Evolutionary conservation across 2,888 invertebrate genomes (phyloP).

Genomic region (Panopea generosa): DNA sequence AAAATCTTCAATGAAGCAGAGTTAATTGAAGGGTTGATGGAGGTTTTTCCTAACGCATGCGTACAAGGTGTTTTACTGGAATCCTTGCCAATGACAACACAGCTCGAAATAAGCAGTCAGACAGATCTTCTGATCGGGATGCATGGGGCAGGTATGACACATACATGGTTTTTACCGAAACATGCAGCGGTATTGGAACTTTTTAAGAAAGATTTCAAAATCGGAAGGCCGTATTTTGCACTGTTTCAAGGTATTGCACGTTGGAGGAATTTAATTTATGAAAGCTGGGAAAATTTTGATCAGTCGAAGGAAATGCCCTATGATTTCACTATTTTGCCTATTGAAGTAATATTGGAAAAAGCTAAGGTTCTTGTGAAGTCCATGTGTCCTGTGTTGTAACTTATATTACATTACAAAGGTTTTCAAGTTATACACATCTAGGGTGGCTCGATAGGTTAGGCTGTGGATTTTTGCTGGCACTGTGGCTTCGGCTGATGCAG

Average conservation of each 20-base stretch:
- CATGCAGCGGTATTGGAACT: slow-evolving; percentile 77
- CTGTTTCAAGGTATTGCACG: slow-evolving; percentile 74
- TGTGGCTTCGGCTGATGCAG: too few relatives aligned
- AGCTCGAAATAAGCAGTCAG: slow-evolving; percentile 69
- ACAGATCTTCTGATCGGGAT: slow-evolving; percentile 80
- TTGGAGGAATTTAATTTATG: slow-evolving; percentile 77
- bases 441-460: too few relatives aligned
- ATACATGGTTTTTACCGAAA: slow-evolving; percentile 75
- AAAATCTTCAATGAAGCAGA: slow-evolving; percentile 79
- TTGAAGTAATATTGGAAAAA: slow-evolving; percentile 48
- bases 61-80: slow-evolving; percentile 76
- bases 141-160: slow-evolving; percentile 82
- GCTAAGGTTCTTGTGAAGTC: slow-evolving; percentile 2
- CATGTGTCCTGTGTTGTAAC: too few relatives aligned
- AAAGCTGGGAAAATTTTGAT: slow-evolving; percentile 74
- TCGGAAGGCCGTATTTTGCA: slow-evolving; percentile 53
- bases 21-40: slow-evolving; percentile 57
- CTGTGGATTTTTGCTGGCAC: too few relatives aligned
- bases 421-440: too few relatives aligned
- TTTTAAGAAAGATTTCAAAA: slow-evolving; percentile 69
- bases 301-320: slow-evolving; percentile 44
- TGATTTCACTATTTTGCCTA: slow-evolving; percentile 59
- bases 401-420: too few relatives aligned
- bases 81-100: slow-evolving; percentile 69
- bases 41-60: slow-evolving; percentile 44